These are phyloP conservation scores for Bovichtus diacanthus DNA, from an alignment of 2,797 vertebrate genomes.

Conservation along the genomic window DNA sequence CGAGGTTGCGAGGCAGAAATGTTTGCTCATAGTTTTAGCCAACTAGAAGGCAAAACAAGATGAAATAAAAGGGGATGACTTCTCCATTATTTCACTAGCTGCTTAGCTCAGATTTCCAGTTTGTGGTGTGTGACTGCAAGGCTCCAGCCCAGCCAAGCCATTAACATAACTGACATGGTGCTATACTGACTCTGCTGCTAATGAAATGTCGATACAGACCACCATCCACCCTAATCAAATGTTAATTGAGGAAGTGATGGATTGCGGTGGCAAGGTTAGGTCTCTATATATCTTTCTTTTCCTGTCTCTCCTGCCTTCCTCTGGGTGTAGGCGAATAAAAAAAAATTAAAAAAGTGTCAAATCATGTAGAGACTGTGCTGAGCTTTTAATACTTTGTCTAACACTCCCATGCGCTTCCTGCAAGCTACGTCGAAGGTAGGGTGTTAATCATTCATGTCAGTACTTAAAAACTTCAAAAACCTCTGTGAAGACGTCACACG, in stretches of 20 bases:
- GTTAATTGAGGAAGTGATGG: conserved; percentile 77
- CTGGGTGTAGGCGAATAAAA: conserved; percentile 3
- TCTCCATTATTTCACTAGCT: conserved; percentile 50
- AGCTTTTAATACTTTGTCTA: conserved; percentile 1
- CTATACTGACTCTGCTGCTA: conserved; percentile 63
- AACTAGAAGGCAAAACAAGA: neutral
- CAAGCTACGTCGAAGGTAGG: neutral
- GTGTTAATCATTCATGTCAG: conserved; percentile 22
- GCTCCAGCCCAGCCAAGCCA: conserved; percentile 51
- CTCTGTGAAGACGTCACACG: neutral
- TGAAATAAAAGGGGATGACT: conserved; percentile 29
- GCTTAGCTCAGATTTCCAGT: conserved; percentile 31
- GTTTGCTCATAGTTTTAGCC: conserved; percentile 3
- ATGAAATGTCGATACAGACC: conserved; percentile 78
- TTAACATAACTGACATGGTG: conserved; percentile 70
- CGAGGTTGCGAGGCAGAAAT: neutral
- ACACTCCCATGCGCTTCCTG: neutral
- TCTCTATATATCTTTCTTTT: conserved; percentile 11
- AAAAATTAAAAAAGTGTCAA: conserved; percentile 3
- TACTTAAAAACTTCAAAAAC: conserved; percentile 30
- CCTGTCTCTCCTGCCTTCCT: neutral
- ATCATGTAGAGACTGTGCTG: neutral
- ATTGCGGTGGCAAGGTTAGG: conserved; percentile 41
- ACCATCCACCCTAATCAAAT: conserved; percentile 71
- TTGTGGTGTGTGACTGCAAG: conserved; percentile 47